Conservation (phyloP, 2,113 vertebrate genomes). For the Rhodinocichla rosea region DNA sequence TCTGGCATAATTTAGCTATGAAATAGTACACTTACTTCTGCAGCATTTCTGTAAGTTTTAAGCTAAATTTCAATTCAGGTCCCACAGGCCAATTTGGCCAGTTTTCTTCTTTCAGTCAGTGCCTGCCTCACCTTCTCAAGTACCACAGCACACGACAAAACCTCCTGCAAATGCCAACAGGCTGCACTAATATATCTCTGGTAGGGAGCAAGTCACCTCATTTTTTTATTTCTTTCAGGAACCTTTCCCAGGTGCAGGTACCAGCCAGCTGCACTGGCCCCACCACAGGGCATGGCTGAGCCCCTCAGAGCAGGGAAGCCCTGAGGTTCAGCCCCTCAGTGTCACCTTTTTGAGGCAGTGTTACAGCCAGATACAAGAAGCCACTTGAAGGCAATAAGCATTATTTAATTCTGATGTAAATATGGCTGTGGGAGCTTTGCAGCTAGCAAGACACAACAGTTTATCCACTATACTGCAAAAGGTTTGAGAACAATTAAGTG, state of each 20-base stretch:
- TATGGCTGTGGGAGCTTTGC: neutral
- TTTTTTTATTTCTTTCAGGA: neutral
- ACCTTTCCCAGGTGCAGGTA: neutral
- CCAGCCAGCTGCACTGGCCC: neutral
- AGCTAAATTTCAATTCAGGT: neutral
- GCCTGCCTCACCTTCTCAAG: neutral
- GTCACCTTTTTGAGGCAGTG: neutral
- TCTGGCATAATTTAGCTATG: neutral
- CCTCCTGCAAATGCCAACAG: rapidly evolving
- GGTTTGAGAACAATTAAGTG: neutral
- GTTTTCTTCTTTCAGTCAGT: neutral
- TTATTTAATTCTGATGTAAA: neutral
- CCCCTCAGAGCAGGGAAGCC: neutral
- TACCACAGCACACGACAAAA: neutral
- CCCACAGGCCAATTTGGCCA: neutral
- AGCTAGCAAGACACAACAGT: neutral
- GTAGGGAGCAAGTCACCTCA: neutral
- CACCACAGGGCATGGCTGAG: neutral
- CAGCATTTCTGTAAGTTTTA: neutral
- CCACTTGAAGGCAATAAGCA: neutral
- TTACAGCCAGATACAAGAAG: neutral
- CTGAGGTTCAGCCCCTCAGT: neutral
- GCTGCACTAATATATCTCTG: neutral
- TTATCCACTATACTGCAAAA: neutral
- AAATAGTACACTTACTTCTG: neutral